Evolutionary conservation across 2,888 invertebrate species (phyloP).

Genomic region (Shargacucullia verbasci): DNA sequence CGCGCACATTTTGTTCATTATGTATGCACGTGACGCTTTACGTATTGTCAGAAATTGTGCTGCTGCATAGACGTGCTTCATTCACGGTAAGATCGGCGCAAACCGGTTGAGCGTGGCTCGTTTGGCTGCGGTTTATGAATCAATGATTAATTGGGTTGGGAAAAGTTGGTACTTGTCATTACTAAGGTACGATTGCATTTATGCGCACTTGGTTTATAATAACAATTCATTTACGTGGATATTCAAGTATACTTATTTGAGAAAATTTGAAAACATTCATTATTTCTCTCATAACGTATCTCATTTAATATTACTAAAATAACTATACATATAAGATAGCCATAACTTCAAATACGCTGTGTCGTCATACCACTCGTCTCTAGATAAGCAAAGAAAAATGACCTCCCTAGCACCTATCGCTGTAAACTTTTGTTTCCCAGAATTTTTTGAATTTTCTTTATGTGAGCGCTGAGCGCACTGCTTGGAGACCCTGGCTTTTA

Average conservation of each 20-base stretch:
- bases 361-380: slow-evolving; percentile 11
- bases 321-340: no score
- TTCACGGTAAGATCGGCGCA: slow-evolving; percentile 23
- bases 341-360: background rate
- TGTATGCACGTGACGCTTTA: slow-evolving; percentile 51
- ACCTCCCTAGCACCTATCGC: slow-evolving; percentile 6
- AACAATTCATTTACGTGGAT: no score
- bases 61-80: slow-evolving; percentile 31
- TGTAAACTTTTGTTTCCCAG: slow-evolving; percentile 33
- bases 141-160: slow-evolving; percentile 19
- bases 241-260: no score
- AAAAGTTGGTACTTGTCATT: background rate
- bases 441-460: slow-evolving; percentile 27
- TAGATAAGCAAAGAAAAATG: slow-evolving; percentile 33
- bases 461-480: slow-evolving; percentile 22
- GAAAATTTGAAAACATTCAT: no score
- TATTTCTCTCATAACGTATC: no score
- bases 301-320: no score
- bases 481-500: slow-evolving; percentile 13
- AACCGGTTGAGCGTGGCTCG: slow-evolving; percentile 7
- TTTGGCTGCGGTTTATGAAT: slow-evolving; percentile 25
- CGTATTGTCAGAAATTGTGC: slow-evolving; percentile 48
- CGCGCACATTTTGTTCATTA: slow-evolving; percentile 51
- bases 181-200: background rate
- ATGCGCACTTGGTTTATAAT: background rate